Evolutionary conservation across 2,113 vertebrate genomes (phyloP).

Genomic region (Reinhardtius hippoglossoides): DNA sequence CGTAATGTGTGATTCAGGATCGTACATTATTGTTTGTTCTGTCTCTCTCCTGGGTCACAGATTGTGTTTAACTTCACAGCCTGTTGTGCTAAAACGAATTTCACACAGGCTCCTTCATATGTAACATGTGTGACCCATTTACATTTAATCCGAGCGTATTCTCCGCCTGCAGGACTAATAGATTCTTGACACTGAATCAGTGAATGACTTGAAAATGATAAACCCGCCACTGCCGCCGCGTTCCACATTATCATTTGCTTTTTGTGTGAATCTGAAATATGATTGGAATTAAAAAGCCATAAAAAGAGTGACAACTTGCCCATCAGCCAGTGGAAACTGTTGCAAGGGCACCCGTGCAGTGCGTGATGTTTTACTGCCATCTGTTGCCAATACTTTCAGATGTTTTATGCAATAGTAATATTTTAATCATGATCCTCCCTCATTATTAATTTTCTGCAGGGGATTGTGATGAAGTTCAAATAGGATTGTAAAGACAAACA

Average conservation of each 20-base stretch:
- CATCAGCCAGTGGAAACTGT: conserved; percentile 52
- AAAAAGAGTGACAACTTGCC: conserved; percentile 29
- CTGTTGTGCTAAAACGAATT: conserved; percentile 24
- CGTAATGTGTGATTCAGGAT: conserved; percentile 5
- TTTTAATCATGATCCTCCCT: conserved; percentile 69
- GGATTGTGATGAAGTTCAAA: conserved; percentile 55
- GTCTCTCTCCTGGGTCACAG: conserved; percentile 6
- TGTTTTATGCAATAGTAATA: conserved; percentile 74
- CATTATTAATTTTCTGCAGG: conserved; percentile 64
- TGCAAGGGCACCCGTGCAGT: conserved; percentile 57
- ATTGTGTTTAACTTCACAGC: conserved; percentile 1
- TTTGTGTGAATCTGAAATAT: conserved; percentile 59
- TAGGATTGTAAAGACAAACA: conserved; percentile 54
- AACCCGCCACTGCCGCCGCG: conserved; percentile 27
- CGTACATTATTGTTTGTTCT: conserved; percentile 25
- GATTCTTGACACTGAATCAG: conserved; percentile 29
- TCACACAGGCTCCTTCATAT: conserved; percentile 31
- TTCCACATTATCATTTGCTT: conserved; percentile 55
- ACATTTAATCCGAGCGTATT: conserved; percentile 16
- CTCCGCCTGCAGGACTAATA: conserved; percentile 34
- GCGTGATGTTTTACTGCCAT: conserved; percentile 91
- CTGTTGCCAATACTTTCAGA: conserved; percentile 85
- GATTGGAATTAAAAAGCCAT: conserved; percentile 53
- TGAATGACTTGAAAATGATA: conserved; percentile 48
- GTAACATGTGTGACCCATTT: conserved; percentile 52